A percentile compares a stretch with the other conserved stretches of the same genome.
Conservation (phyloP, 2,113 vertebrate genomes). For the Steatornis caripensis region DNA sequence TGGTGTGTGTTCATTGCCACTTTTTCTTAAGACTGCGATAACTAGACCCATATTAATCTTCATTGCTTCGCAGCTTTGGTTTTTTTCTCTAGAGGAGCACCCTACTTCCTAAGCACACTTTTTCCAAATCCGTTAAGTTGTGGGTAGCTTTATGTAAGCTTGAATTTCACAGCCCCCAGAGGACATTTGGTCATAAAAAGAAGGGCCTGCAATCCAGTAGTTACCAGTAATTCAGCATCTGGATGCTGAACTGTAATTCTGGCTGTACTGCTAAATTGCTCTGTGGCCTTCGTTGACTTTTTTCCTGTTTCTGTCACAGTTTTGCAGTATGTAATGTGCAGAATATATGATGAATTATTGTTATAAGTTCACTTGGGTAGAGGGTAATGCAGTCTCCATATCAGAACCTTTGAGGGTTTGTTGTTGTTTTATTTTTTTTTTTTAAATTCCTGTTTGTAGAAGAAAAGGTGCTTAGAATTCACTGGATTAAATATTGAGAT, state of each 20-base stretch:
- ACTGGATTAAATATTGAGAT: not conserved
- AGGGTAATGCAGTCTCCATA: not conserved
- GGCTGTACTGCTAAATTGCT: not conserved
- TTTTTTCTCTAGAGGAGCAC: not conserved
- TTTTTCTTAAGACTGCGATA: not conserved
- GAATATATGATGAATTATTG: not conserved
- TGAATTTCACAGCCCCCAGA: not conserved
- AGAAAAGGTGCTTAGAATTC: not conserved
- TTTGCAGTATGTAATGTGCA: not conserved
- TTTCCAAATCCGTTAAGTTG: not conserved
- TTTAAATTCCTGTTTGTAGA: not conserved
- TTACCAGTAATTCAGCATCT: not conserved
- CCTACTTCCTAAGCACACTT: not conserved
- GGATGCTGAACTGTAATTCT: not conserved
- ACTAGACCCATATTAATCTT: not conserved
- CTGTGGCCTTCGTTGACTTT: not conserved
- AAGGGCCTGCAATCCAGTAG: not conserved
- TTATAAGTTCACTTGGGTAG: not conserved
- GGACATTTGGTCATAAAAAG: not conserved
- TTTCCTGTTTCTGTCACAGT: not conserved
- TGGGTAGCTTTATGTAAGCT: not conserved
- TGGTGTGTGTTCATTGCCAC: not conserved
- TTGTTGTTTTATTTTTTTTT: not conserved
- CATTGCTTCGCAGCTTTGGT: not conserved
- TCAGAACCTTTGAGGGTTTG: not conserved